Conservation (phyloP, 2,888 invertebrate species). For the Hemicrepidius hirtus region DNA sequence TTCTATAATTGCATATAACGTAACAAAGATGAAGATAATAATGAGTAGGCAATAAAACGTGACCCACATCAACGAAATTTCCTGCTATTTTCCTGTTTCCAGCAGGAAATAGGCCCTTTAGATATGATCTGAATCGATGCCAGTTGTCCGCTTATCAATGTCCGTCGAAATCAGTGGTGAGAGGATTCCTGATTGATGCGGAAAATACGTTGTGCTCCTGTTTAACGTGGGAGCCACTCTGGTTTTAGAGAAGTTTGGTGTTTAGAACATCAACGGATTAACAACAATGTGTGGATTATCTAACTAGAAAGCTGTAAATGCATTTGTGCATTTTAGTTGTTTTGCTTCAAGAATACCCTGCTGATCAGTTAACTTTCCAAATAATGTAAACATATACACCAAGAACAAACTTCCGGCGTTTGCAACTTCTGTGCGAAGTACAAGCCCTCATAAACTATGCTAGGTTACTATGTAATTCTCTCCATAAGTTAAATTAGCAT, state of each 20-base stretch:
- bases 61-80: conserved; percentile 37
- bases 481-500: no score
- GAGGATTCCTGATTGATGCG: conserved; percentile 8
- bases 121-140: conserved; percentile 34
- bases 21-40: conserved; percentile 16
- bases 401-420: no score
- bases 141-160: conserved; percentile 32
- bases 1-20: background rate
- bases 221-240: background rate
- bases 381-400: no score
- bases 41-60: conserved; percentile 27
- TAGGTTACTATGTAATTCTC: no score
- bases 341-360: background rate
- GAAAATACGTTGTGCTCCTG: conserved; percentile 1
- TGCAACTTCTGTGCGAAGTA: no score
- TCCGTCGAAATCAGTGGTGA: conserved; percentile 17
- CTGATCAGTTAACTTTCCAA: conserved; percentile 1
- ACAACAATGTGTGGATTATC: background rate
- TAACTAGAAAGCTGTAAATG: conserved; percentile 1
- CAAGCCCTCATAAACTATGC: no score
- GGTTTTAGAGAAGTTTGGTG: background rate
- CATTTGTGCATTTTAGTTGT: background rate
- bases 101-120: conserved; percentile 42
- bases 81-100: conserved; percentile 37
- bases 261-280: background rate